Base-by-base conservation (phyloP, 2,113 vertebrate species). In the Pterocles orientalis region DNA sequence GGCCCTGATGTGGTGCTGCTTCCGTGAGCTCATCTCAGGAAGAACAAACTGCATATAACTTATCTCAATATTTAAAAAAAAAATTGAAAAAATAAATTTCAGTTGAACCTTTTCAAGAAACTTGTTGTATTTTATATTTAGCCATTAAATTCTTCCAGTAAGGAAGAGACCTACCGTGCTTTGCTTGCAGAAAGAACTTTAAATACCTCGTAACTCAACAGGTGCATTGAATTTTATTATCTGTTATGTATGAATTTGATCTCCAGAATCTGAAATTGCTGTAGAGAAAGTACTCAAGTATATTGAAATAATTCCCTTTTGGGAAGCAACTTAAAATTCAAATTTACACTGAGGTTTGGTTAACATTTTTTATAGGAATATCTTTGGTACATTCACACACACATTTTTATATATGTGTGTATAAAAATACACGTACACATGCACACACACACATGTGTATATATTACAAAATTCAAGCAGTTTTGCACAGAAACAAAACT, bases 211-310 rank as follows among this genome's bases (percentile, higher is more conserved):
- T n/a, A 83, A 75, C 97, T 97, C 79, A 95, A 91, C 78, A 96
- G 90, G 83, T 95, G 71, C 75, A 61, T 54, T 90, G 57, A 41
- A 86, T 95, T 96, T 97, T 62, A 79, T 90, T 62, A 82, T 92
- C 89, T 78, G 16, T 41, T 41, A 41, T 41, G 41, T 41, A 41
- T 41, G 12, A 41, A 41, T 41, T 41, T 41, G 41, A 41, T 41
- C 41, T 41, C 41, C 23, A 41, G 78, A 70, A 82, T 95, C 69
- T 97, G 84, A 94, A 97, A 92, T 60, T 94, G 31, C 75, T 93
- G 20, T 61, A 68, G 45, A 88, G 50, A 81, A 93, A 36, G 57
- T 66, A 47, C 57, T 81, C 5, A 48, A 53, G 14, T 88, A 31
- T 68, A 87, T 73, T 91, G 69, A 83, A 95, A 60, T 80, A 11